Conservation (phyloP, 1,140 invertebrate species). For the Drosophila ficusphila region DNA sequence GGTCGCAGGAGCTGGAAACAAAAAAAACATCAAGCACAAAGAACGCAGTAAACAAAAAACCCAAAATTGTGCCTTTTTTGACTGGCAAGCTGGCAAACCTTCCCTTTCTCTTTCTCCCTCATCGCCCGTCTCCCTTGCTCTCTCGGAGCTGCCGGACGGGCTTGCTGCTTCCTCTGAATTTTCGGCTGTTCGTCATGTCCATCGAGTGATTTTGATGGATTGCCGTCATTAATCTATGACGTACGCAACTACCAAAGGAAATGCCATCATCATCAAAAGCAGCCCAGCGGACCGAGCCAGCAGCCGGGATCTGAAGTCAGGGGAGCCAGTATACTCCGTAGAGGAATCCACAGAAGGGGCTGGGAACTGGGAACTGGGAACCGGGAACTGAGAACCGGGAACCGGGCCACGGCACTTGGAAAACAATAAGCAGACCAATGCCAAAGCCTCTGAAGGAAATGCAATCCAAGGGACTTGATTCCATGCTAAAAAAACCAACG, state of each 20-base stretch:
- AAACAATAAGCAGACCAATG: conserved; percentile 45
- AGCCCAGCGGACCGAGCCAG: conserved; percentile 53
- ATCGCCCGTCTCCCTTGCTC: conserved; percentile 1
- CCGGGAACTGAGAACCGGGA: neutral
- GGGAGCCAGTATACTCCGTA: conserved; percentile 22
- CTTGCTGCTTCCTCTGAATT: conserved; percentile 68
- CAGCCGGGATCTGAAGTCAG: conserved; percentile 43
- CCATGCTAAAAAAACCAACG: conserved; percentile 38
- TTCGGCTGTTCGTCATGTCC: conserved; percentile 83
- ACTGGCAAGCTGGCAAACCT: conserved; percentile 10
- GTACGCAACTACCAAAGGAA: conserved; percentile 84
- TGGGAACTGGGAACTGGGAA: conserved; percentile 21
- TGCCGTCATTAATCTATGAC: conserved; percentile 85
- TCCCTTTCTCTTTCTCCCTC: neutral
- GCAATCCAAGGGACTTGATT: conserved; percentile 36
- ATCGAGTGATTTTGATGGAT: conserved; percentile 85
- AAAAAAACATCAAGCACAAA: conserved; percentile 12
- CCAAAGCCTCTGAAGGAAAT: conserved; percentile 23
- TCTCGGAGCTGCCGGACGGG: conserved; percentile 14
- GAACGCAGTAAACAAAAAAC: conserved; percentile 17
- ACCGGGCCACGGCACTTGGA: conserved; percentile 18
- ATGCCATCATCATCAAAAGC: conserved; percentile 83
- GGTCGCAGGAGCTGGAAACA: conserved; percentile 10
- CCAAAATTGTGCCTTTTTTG: conserved; percentile 29
- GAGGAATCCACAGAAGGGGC: conserved; percentile 10